Conservation (phyloP, 2,888 invertebrate genomes). For the Acanthoscelides obtectus region DNA sequence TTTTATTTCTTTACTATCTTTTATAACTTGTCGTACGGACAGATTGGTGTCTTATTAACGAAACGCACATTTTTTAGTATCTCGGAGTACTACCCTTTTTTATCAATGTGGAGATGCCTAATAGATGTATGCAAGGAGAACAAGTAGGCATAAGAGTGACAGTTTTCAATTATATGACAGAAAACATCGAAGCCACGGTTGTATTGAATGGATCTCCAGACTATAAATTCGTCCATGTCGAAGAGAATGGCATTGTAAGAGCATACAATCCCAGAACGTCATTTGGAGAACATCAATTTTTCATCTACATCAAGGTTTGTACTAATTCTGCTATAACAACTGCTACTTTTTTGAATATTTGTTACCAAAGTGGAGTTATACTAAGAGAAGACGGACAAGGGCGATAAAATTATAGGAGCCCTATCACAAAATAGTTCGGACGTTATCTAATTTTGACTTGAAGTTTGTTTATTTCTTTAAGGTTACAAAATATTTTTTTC, state of each 20-base stretch:
- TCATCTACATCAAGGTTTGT: slow-evolving; percentile 66
- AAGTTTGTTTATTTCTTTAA: too few species aligned
- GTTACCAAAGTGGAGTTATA: too few species aligned
- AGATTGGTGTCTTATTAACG: too few species aligned
- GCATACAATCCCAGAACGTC: slow-evolving; percentile 89
- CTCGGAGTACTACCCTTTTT: slow-evolving; percentile 89
- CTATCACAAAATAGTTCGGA: too few species aligned
- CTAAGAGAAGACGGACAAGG: too few species aligned
- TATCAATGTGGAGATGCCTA: slow-evolving; percentile 91
- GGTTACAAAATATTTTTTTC: too few species aligned
- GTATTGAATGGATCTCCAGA: slow-evolving; percentile 79
- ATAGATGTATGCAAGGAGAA: slow-evolving; percentile 72
- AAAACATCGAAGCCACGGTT: slow-evolving; percentile 79
- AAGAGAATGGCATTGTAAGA: slow-evolving; percentile 77
- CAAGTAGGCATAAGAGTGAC: slow-evolving; percentile 89
- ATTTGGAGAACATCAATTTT: slow-evolving; percentile 92
- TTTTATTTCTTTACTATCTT: too few species aligned
- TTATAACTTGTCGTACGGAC: too few species aligned
- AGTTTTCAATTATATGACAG: slow-evolving; percentile 90
- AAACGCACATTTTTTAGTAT: slow-evolving; percentile 59
- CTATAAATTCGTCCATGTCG: slow-evolving; percentile 90
- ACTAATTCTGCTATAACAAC: too few species aligned
- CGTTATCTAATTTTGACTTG: too few species aligned
- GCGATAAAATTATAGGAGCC: too few species aligned
- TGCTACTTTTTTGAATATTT: too few species aligned